Evolutionary conservation across 2,113 vertebrate species (phyloP), one percentile per base, ranked within the genome.

Genomic region (Lagopus muta): DNA sequence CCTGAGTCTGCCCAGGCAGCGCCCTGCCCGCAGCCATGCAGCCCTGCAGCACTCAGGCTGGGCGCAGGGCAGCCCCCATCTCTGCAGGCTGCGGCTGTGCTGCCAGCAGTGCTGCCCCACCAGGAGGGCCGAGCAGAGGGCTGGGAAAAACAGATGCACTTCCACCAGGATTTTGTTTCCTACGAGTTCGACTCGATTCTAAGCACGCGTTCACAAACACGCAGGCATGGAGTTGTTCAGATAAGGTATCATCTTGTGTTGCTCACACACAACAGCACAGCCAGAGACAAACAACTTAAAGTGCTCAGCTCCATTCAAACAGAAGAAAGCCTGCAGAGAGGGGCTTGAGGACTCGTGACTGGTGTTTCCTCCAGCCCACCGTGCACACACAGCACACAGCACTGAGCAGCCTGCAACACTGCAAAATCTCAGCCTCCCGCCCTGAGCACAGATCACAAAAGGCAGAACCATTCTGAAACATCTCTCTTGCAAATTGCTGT

Each of bases 141-240:
- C 50, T 38, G 34, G 61, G 58, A 94, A 84, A 75, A 80, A 82
- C 24, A 93, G 19, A 77, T 47, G 34, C 40, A 15, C 72, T 75
- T 90, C 79, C 13, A 14, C 27, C 43, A 78, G 50, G 55, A 66
- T 30, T 89, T 79, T 69, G n/a, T 84, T 81, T 89, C 61, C 79
- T 77, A 28, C 0, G 0, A 32, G 58, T 80, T 58, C 1, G 1
- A 32, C 62, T 55, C 0, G 0, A 55, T 57, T 77, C 60, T 0
- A 0, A 80, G 40, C 2, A 0, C 43, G 4, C 94, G 82, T 69
- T 88, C 72, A 64, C 76, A 83, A 82, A 86, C 62, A 87, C 30
- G 6, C 4, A 27, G 54, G 43, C 9, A 0, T 1, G 42, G 87
- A 79, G 75, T 38, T 70, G 69, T 86, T 86, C 72, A 25, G 52